Base-by-base conservation (phyloP, 2,797 vertebrate species). In the Takifugu ocellatus region DNA sequence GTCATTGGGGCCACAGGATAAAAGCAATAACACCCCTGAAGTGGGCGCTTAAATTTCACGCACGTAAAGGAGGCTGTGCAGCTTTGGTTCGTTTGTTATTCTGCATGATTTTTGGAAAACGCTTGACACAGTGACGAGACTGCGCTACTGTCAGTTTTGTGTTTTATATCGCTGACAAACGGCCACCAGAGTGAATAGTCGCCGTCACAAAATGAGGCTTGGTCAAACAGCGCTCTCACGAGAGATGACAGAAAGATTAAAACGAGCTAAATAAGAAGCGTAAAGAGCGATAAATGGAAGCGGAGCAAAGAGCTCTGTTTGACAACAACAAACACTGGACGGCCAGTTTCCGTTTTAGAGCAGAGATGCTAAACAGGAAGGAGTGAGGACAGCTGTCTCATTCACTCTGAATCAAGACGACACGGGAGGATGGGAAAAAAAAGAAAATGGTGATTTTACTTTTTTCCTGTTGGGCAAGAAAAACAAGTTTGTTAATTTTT, bases 401-500 rank as follows among this genome's bases (percentile, higher is more conserved):
- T 11, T 48, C 17, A 5, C 10, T 48, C 46, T 48, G 21, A 48
- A 48, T 24, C 17, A 48, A 48, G 46, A 25, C 46, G 21, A 17
- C 46, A 25, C 17, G 12, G 12, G 21, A 5, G 46, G 46, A 48
- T 6, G 6, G 10, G 14, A 24, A 48, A 24, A 21, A 48, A 24
- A 46, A 17, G 16, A 48, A n/a, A 46, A 21, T 46, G 44, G 17
- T 46, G 17, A 46, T 21, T 8, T 46, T n/a, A 46, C 36, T 14
- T 39, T 7, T 43, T n/a, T 43, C 42, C 42, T 43, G 42, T 3
- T 43, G 42, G 42, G 42, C 5, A 15, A 16, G 15, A 44, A 44
- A 42, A 17, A 17, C 43, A 16, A 44, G 9, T 6, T 5, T 44
- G 43, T 44, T 16, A 44, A 2, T 90, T 89, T 90, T 89, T 79